phyloP scores from a whole-genome alignment of 2,797 vertebrate genomes.

The Danio aesculapii region DNA sequence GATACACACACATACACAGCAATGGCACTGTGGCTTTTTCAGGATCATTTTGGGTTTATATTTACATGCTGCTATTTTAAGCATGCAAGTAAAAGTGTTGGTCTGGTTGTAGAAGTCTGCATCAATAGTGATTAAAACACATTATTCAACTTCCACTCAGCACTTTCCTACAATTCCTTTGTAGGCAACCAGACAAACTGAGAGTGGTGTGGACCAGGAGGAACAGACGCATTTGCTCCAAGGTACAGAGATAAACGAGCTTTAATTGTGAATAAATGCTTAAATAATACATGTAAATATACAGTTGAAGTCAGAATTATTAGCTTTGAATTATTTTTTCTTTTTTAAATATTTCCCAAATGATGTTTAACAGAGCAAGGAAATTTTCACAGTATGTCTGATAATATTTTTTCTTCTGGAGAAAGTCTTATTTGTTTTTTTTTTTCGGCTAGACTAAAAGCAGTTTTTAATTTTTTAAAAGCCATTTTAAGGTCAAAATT shows the following conservation, averaged over 20 bases:
- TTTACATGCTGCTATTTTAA: slow-evolving; percentile 3
- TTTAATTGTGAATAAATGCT: neutral
- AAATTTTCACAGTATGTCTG: too few species aligned
- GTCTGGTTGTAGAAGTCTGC: neutral
- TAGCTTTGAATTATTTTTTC: too few species aligned
- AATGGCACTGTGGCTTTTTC: neutral
- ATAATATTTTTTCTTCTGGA: too few species aligned
- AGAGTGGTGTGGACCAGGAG: slow-evolving; percentile 92
- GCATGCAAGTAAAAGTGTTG: neutral
- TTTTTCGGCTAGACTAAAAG: too few species aligned
- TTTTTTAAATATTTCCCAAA: too few species aligned
- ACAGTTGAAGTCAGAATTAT: too few species aligned
- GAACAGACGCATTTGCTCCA: slow-evolving; percentile 90
- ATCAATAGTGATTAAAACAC: slow-evolving; percentile 21
- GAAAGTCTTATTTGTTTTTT: too few species aligned
- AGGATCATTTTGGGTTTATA: neutral
- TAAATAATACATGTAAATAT: neutral
- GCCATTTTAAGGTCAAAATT: too few species aligned
- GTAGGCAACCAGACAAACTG: slow-evolving; percentile 93
- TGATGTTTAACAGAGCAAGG: too few species aligned
- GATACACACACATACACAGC: neutral
- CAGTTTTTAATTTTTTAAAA: too few species aligned
- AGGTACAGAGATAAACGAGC: slow-evolving; percentile 74
- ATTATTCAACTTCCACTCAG: slow-evolving; percentile 11
- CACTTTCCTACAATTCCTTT: slow-evolving; percentile 20